A percentile compares a stretch with the other conserved stretches of the same genome.
Conservation (phyloP, 2,113 vertebrate species). For the Aldabrachelys gigantea region DNA sequence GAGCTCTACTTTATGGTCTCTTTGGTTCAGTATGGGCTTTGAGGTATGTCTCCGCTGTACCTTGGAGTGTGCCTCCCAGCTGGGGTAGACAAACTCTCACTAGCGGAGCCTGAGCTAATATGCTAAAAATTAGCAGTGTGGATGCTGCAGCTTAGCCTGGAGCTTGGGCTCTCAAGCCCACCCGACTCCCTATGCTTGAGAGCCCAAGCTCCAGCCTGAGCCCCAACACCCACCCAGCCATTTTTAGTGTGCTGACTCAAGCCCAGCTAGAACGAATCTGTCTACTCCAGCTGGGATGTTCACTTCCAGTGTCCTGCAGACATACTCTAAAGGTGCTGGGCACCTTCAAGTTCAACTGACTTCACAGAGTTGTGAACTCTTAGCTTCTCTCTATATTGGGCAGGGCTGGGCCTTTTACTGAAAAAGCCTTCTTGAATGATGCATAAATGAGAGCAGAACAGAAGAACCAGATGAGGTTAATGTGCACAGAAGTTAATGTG, state of each 20-base stretch:
- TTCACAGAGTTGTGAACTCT: neutral
- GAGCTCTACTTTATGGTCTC: neutral
- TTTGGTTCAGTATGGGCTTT: neutral
- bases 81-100: neutral
- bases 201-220: too few relatives aligned
- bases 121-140: neutral
- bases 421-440: neutral
- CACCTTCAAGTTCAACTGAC: neutral
- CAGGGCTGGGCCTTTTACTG: neutral
- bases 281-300: neutral
- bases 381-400: neutral
- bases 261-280: neutral
- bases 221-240: neutral
- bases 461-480: neutral
- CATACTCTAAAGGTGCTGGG: fast-evolving
- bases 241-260: neutral
- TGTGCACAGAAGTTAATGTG: neutral
- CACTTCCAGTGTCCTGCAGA: neutral
- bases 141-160: neutral
- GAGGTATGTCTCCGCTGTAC: neutral
- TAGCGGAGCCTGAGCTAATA: neutral
- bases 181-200: too few relatives aligned
- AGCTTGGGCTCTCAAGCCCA: neutral
- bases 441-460: neutral
- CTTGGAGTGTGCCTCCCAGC: neutral